Evolutionary conservation across 2,888 invertebrate species (phyloP).

Genomic region (Hyppa rectilinea): DNA sequence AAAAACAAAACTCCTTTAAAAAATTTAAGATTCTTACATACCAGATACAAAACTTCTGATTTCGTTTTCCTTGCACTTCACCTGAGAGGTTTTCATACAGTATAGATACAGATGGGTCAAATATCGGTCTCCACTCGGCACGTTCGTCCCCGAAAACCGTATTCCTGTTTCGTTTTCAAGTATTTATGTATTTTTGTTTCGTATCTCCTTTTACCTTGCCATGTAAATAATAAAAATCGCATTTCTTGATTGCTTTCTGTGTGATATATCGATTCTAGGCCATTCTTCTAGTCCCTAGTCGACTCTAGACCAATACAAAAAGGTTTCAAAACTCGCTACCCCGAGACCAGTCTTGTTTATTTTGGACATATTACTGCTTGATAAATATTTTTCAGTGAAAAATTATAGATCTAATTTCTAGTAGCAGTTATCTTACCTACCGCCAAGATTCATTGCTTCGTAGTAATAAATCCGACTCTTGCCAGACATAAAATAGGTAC

Average conservation of each 20-base stretch:
- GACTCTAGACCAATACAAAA: too few relatives aligned
- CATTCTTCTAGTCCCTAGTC: too few relatives aligned
- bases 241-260: not conserved
- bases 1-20: too few relatives aligned
- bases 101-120: slow-evolving; percentile 44
- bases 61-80: slow-evolving; percentile 31
- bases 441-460: not conserved
- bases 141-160: slow-evolving; percentile 16
- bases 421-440: not conserved
- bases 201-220: not conserved
- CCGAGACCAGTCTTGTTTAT: too few relatives aligned
- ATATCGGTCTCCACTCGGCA: slow-evolving; percentile 40
- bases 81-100: slow-evolving; percentile 51
- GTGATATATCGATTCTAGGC: not conserved
- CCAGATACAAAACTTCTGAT: not conserved
- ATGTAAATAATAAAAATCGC: slow-evolving; percentile 6
- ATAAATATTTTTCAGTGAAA: not conserved
- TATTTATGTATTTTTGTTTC: slow-evolving; percentile 2
- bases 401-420: not conserved
- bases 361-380: not conserved
- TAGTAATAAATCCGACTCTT: not conserved
- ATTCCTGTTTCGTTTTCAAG: slow-evolving; percentile 1
- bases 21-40: too few relatives aligned
- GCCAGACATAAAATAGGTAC: not conserved
- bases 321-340: too few relatives aligned